Conservation (phyloP, 2,888 invertebrate genomes). For the Pseudeuparius sepicola region DNA sequence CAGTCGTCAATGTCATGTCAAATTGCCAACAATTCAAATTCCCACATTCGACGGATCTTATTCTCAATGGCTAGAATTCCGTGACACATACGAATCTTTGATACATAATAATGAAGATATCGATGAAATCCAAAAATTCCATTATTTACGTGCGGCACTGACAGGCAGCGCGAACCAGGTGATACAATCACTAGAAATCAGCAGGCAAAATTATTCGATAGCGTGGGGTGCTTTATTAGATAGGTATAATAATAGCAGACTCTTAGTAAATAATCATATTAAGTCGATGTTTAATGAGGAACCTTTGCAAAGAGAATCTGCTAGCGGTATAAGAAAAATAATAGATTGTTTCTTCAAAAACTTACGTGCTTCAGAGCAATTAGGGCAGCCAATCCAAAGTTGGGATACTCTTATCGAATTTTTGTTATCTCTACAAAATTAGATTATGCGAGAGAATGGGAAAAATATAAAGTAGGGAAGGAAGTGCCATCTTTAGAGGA, state of each 20-base stretch:
- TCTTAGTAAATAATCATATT: constrained; percentile 9
- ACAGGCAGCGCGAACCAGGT: constrained; percentile 2
- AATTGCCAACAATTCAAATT: constrained; percentile 7
- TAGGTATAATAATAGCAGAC: constrained; percentile 10
- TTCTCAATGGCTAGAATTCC: constrained; percentile 8
- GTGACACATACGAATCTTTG: constrained; percentile 7
- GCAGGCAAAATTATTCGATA: constrained; percentile 6
- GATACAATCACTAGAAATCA: background rate
- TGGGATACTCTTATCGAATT: constrained; percentile 8
- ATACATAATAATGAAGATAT: constrained; percentile 14
- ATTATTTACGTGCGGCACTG: constrained; percentile 8
- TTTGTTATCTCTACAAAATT: constrained; percentile 8
- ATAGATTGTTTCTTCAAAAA: constrained; percentile 6
- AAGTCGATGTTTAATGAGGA: constrained; percentile 9
- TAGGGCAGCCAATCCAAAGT: background rate
- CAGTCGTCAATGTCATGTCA: no score
- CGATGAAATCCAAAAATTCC: constrained; percentile 10
- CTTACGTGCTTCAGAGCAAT: constrained; percentile 6
- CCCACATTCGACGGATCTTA: constrained; percentile 11
- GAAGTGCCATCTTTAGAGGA: constrained; percentile 4
- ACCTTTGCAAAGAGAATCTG: constrained; percentile 5
- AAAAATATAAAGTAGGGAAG: constrained; percentile 3
- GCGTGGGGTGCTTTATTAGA: constrained; percentile 10
- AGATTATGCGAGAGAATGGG: constrained; percentile 6
- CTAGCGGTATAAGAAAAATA: constrained; percentile 4